phyloP scores from a whole-genome alignment of 2,797 vertebrate genomes.

The Siniperca undulata region DNA sequence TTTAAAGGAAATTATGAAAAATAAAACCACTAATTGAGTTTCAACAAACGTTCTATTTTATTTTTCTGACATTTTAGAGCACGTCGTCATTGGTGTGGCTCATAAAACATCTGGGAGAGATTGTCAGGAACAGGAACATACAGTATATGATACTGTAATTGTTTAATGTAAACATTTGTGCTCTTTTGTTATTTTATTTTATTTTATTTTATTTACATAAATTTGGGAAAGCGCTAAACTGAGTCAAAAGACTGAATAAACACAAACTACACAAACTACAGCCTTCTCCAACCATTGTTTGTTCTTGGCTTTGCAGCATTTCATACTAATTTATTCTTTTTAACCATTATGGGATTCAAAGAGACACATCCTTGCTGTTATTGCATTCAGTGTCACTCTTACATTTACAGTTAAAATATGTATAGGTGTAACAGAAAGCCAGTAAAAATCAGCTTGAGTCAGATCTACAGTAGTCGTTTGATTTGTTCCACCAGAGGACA shows the following conservation, averaged over 20 bases:
- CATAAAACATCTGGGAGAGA: not conserved
- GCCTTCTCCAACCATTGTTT: not conserved
- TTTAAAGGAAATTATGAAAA: slow-evolving; percentile 14
- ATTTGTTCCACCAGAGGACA: slow-evolving; percentile 51
- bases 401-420: not conserved
- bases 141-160: not conserved
- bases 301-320: not conserved
- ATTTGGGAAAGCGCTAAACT: not conserved
- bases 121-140: not conserved
- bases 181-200: not conserved
- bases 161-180: not conserved
- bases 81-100: not conserved
- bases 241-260: not conserved
- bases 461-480: not conserved
- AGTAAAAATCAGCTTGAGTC: not conserved
- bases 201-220: not conserved
- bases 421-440: not conserved
- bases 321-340: not conserved
- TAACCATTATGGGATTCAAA: not conserved
- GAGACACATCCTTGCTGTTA: not conserved
- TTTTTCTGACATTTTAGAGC: not conserved
- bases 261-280: not conserved
- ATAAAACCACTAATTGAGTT: not conserved
- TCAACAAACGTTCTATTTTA: not conserved
- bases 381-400: not conserved